Conservation (phyloP, 2,113 vertebrate species). For the Cololabis saira region DNA sequence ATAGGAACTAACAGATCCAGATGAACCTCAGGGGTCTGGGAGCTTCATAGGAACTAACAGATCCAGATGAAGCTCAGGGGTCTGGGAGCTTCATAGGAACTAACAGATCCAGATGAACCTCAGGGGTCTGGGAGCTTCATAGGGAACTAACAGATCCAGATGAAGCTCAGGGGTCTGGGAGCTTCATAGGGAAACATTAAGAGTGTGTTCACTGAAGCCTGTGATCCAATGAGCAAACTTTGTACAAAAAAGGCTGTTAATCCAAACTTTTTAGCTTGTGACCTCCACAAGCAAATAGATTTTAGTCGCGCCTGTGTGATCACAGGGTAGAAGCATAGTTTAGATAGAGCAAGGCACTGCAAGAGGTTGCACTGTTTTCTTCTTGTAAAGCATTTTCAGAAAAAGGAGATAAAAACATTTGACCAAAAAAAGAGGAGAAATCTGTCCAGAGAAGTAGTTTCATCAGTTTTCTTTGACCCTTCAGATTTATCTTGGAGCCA, state of each 20-base stretch:
- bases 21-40: no score
- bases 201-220: neutral
- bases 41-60: no score
- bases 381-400: neutral
- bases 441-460: neutral
- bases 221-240: no score
- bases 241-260: fast-evolving
- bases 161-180: no score
- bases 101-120: no score
- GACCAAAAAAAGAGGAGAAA: neutral
- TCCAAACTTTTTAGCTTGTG: neutral
- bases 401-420: neutral
- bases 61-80: no score
- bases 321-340: neutral
- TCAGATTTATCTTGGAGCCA: neutral
- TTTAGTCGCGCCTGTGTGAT: neutral
- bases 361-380: neutral
- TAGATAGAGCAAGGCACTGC: neutral
- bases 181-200: no score
- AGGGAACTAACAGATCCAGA: no score
- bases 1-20: no score
- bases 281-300: neutral
- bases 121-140: no score
- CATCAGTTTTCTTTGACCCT: no score
- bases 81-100: no score